Percentiles rank a stretch among this genome's conserved stretches.
Conservation (phyloP, 2,797 vertebrate genomes). For the Mormyrops attenuatus region DNA sequence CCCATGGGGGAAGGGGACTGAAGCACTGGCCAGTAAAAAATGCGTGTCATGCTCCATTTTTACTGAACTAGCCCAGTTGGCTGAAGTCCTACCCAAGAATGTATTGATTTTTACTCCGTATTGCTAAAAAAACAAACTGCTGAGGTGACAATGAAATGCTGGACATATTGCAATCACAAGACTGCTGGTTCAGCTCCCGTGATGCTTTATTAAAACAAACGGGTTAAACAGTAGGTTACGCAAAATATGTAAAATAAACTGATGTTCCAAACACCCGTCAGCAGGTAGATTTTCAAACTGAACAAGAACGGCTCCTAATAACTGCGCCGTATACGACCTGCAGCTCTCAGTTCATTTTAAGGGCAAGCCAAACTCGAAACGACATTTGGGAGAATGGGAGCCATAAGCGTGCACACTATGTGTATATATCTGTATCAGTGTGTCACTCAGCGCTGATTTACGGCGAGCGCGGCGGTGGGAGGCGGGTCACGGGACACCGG, state of each 20-base stretch:
- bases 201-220: background rate
- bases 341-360: background rate
- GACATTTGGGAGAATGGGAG: background rate
- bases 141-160: background rate
- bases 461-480: background rate
- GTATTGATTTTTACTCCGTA: background rate
- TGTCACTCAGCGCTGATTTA: background rate
- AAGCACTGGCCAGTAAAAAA: background rate
- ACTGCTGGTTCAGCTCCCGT: background rate
- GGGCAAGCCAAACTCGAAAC: background rate
- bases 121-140: background rate
- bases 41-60: background rate
- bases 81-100: background rate
- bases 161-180: background rate
- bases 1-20: too few relatives aligned
- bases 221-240: background rate
- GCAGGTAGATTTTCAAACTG: background rate
- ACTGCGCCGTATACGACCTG: background rate
- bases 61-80: background rate
- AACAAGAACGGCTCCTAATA: background rate
- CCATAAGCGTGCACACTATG: background rate
- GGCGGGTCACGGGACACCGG: background rate
- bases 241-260: background rate
- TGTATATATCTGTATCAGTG: background rate
- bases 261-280: background rate